These are phyloP conservation scores for Melanotaenia maccullochi DNA, from an alignment of 2,797 vertebrate genomes.

Conservation along the genomic window DNA sequence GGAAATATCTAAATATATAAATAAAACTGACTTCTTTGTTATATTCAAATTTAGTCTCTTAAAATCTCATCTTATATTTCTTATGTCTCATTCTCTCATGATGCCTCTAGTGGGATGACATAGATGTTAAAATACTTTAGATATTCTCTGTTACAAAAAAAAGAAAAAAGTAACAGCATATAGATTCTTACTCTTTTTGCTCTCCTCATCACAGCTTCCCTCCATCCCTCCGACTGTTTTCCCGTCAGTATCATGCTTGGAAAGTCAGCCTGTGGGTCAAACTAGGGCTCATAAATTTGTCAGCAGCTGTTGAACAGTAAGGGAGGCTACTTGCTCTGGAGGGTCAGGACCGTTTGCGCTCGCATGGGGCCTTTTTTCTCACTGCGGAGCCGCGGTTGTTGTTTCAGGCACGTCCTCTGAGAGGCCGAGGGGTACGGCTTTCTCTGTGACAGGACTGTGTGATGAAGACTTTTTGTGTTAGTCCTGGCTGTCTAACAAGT, in stretches of 20 bases:
- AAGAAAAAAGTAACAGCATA: background rate
- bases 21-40: background rate
- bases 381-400: conserved; percentile 76
- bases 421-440: conserved; percentile 42
- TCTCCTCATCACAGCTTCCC: conserved; percentile 35
- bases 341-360: conserved; percentile 66
- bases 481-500: conserved; percentile 14
- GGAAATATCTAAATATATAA: background rate
- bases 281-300: conserved; percentile 80
- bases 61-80: no score
- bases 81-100: background rate
- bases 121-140: background rate
- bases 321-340: conserved; percentile 68
- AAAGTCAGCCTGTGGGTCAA: conserved; percentile 71
- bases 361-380: conserved; percentile 66
- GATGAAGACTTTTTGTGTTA: conserved; percentile 44
- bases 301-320: conserved; percentile 66
- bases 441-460: conserved; percentile 30
- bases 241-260: conserved; percentile 73
- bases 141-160: background rate
- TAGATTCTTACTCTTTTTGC: conserved; percentile 4
- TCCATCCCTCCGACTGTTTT: conserved; percentile 65
- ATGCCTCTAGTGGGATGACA: background rate
- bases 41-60: background rate
- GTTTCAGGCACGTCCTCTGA: conserved; percentile 89